Evolutionary conservation across 2,888 invertebrate species (phyloP).

Genomic region (Sinhomidia bicolor): DNA sequence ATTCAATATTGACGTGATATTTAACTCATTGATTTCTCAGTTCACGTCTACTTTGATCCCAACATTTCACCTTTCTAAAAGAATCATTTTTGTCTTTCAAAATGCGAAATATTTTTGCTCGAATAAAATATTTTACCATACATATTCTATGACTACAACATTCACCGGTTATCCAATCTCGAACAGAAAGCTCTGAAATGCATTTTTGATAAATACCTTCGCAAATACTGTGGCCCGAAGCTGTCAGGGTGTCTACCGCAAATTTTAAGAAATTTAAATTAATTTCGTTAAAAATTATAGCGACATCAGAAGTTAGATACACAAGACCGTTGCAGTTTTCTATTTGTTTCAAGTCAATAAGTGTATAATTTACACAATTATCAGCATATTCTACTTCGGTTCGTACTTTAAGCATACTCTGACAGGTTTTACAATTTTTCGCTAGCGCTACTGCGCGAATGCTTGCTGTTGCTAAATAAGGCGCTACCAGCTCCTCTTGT

Average conservation of each 20-base stretch:
- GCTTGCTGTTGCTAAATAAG: neutral
- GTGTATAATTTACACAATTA: neutral
- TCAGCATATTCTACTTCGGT: neutral
- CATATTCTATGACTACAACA: neutral
- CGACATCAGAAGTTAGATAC: neutral
- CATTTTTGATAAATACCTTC: neutral
- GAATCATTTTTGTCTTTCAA: constrained; percentile 19
- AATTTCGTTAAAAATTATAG: neutral
- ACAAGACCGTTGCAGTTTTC: neutral
- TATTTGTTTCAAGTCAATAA: neutral
- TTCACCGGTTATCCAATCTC: neutral
- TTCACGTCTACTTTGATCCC: constrained; percentile 12
- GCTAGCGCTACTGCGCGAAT: neutral
- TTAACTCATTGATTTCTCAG: constrained; percentile 28
- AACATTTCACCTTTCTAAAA: neutral
- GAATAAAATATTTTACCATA: constrained; percentile 19
- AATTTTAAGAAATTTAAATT: neutral
- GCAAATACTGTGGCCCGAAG: neutral
- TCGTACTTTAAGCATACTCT: neutral
- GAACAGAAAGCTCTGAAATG: neutral
- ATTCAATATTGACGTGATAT: no score
- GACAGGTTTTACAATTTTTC: neutral
- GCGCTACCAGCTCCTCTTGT: neutral
- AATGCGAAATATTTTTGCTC: neutral
- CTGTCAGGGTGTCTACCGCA: neutral